Conservation (phyloP, 2,113 vertebrate species). For the Arenaria interpres region DNA sequence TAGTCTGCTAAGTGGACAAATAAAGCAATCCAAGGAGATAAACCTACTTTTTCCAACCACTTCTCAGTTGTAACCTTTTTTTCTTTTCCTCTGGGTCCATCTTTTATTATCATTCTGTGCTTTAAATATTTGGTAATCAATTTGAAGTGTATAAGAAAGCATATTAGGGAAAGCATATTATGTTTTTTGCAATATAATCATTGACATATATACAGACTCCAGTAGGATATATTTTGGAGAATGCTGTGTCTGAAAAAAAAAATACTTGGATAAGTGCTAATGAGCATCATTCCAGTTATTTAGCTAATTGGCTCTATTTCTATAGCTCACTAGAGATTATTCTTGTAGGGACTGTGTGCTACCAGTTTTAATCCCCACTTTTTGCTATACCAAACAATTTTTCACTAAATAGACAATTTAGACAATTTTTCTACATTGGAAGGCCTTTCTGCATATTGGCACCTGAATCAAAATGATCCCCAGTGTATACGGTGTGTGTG, state of each 20-base stretch:
- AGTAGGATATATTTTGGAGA: background rate
- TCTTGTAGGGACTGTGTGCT: background rate
- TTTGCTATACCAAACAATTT: background rate
- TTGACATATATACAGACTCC: background rate
- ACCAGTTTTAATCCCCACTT: background rate
- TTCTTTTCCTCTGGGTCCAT: background rate
- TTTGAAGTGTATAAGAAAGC: background rate
- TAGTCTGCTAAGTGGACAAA: constrained; percentile 1
- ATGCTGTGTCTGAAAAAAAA: background rate
- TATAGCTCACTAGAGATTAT: background rate
- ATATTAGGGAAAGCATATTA: background rate
- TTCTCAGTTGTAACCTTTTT: background rate
- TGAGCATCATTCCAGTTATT: background rate
- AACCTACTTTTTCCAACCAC: background rate
- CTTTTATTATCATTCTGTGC: background rate
- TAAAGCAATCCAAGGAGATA: background rate
- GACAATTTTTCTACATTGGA: background rate
- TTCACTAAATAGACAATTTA: background rate
- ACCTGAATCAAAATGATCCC: background rate
- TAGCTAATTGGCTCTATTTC: background rate
- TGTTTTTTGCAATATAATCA: background rate
- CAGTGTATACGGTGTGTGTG: background rate
- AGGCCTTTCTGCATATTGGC: background rate
- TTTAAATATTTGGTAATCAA: background rate
- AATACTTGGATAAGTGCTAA: background rate